These are phyloP conservation scores for Triplophysa dalaica DNA, from an alignment of 2,113 vertebrate genomes.

Conservation along the genomic window DNA sequence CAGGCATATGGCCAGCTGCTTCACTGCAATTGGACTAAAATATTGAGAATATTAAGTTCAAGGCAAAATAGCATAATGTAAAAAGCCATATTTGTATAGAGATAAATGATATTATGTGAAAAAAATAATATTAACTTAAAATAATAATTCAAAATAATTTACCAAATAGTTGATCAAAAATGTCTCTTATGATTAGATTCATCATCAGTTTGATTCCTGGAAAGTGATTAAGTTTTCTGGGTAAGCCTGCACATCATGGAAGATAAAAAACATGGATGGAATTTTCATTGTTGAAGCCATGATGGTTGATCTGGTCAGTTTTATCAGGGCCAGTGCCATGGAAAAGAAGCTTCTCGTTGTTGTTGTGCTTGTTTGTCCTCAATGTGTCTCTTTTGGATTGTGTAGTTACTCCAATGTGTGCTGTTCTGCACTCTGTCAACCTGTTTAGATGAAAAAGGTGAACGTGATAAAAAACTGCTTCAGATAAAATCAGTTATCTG, in stretches of 20 bases:
- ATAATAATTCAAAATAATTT: too few relatives aligned
- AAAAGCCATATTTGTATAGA: too few relatives aligned
- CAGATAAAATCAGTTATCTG: too few relatives aligned
- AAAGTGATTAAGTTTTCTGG: conserved; percentile 84
- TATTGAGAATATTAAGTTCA: too few relatives aligned
- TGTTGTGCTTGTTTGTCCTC: conserved; percentile 73
- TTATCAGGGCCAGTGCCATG: conserved; percentile 76
- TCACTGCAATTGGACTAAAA: conserved; percentile 63
- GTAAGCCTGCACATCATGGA: conserved; percentile 80
- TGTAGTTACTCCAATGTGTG: conserved; percentile 81
- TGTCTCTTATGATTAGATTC: too few relatives aligned
- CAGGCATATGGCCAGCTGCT: conserved; percentile 83
- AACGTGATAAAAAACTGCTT: too few relatives aligned
- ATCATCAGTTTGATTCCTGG: background rate
- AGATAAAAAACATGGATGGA: conserved; percentile 77
- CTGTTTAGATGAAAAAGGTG: conserved; percentile 60
- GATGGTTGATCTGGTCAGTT: conserved; percentile 68
- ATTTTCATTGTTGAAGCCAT: conserved; percentile 74
- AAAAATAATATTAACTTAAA: too few relatives aligned
- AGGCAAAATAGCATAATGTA: too few relatives aligned
- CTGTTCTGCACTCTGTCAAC: conserved; percentile 85
- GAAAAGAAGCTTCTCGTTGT: conserved; percentile 81
- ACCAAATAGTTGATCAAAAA: too few relatives aligned
- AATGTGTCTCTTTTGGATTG: conserved; percentile 78
- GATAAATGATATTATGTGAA: too few relatives aligned